Evolutionary conservation across 2,113 vertebrate genomes (phyloP).

Genomic region (Phylloscopus trochilus): DNA sequence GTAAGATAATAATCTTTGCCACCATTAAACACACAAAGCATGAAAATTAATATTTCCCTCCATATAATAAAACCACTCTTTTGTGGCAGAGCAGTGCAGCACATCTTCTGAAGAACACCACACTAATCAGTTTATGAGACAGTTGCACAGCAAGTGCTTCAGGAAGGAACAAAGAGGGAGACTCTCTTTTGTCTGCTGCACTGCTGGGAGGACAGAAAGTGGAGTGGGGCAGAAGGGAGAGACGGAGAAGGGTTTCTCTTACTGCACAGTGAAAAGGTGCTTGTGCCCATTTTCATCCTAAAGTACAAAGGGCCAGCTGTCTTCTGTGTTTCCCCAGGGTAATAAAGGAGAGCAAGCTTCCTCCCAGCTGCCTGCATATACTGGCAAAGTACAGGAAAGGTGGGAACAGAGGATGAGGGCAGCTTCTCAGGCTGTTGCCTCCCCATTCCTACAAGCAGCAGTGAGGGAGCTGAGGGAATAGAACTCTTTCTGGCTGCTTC

Average conservation of each 20-base stretch:
- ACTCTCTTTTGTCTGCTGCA: neutral
- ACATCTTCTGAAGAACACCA: neutral
- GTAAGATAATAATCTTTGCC: neutral
- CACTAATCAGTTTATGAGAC: neutral
- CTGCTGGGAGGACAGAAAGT: neutral
- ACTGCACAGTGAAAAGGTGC: neutral
- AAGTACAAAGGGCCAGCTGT: neutral
- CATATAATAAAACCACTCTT: neutral
- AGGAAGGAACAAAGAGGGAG: neutral
- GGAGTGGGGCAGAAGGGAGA: rapidly evolving
- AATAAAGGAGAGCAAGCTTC: neutral
- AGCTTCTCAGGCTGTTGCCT: neutral
- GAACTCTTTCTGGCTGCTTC: neutral
- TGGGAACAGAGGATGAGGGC: neutral
- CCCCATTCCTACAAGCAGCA: rapidly evolving
- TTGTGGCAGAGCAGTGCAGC: neutral
- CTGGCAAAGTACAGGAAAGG: neutral
- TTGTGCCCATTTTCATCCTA: neutral
- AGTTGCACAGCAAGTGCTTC: neutral
- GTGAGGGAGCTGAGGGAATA: neutral
- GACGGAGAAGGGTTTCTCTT: neutral
- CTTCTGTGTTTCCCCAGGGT: neutral
- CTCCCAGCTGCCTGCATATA: neutral
- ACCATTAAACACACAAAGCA: neutral
- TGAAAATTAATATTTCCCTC: neutral